These are phyloP conservation scores for Macaria notata DNA, from an alignment of 2,888 invertebrate species.

Conservation along the genomic window DNA sequence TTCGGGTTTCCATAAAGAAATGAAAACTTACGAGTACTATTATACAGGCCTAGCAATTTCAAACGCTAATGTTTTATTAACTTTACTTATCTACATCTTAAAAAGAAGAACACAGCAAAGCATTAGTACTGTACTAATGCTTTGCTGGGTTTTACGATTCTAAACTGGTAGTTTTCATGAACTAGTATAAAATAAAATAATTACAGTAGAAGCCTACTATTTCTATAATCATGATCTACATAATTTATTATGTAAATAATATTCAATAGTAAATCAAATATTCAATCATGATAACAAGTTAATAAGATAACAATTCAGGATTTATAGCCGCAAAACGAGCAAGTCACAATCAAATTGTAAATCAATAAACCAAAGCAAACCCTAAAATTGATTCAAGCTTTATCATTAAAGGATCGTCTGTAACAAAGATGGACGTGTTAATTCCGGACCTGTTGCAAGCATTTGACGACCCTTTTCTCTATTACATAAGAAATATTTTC, in stretches of 20 bases:
- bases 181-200: background rate
- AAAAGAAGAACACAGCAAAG: too few species aligned
- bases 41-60: too few species aligned
- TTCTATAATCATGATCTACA: background rate
- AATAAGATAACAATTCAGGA: slow-evolving; percentile 50
- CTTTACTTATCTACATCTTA: too few species aligned
- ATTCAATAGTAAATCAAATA: slow-evolving; percentile 9
- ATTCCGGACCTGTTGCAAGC: slow-evolving; percentile 46
- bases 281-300: slow-evolving; percentile 48
- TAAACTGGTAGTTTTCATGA: too few species aligned
- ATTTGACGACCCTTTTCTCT: slow-evolving; percentile 42
- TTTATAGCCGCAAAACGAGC: slow-evolving; percentile 55
- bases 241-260: background rate
- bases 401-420: slow-evolving; percentile 77
- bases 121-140: too few species aligned
- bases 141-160: too few species aligned
- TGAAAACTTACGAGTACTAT: too few species aligned
- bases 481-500: slow-evolving; percentile 44
- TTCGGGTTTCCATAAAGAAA: too few species aligned
- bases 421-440: slow-evolving; percentile 77
- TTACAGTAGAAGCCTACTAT: background rate
- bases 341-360: slow-evolving; percentile 72
- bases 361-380: slow-evolving; percentile 73
- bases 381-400: slow-evolving; percentile 73
- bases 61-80: too few species aligned